Evolutionary conservation across 2,113 vertebrate species (phyloP).

Genomic region (Brachyistius frenatus): DNA sequence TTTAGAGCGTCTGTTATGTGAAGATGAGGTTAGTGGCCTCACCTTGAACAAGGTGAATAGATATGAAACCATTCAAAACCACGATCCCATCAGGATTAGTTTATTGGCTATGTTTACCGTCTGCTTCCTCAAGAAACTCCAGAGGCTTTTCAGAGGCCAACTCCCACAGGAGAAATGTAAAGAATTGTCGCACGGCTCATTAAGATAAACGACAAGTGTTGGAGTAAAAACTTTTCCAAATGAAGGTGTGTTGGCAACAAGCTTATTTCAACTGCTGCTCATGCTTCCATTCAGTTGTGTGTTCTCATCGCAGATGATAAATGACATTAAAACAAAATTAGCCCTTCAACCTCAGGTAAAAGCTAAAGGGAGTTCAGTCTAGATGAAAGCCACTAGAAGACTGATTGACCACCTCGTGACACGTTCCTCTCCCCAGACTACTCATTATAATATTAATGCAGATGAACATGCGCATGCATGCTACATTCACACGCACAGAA

Average conservation of each 20-base stretch:
- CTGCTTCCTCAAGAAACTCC: neutral
- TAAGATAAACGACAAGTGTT: neutral
- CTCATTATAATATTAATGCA: slow-evolving; percentile 55
- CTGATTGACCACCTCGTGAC: slow-evolving; percentile 14
- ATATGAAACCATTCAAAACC: neutral
- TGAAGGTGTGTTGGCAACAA: neutral
- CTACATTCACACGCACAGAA: slow-evolving; percentile 17
- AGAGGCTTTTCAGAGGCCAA: neutral
- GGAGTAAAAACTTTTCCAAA: neutral
- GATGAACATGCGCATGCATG: slow-evolving; percentile 6
- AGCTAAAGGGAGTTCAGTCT: neutral
- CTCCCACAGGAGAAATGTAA: neutral
- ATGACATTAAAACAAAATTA: neutral
- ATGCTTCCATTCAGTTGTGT: neutral
- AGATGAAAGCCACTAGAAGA: neutral
- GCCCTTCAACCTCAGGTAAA: neutral
- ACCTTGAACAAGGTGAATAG: slow-evolving; percentile 2
- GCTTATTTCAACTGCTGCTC: neutral
- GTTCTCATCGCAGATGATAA: neutral
- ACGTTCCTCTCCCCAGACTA: slow-evolving; percentile 25
- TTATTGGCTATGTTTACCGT: neutral
- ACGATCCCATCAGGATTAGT: neutral
- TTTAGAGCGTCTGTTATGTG: neutral
- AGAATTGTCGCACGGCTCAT: neutral
- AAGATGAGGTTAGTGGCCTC: neutral